Percentiles rank a stretch among this genome's conserved stretches.
phyloP scores from a whole-genome alignment of 2,113 vertebrate genomes.

The Amia ocellicauda region DNA sequence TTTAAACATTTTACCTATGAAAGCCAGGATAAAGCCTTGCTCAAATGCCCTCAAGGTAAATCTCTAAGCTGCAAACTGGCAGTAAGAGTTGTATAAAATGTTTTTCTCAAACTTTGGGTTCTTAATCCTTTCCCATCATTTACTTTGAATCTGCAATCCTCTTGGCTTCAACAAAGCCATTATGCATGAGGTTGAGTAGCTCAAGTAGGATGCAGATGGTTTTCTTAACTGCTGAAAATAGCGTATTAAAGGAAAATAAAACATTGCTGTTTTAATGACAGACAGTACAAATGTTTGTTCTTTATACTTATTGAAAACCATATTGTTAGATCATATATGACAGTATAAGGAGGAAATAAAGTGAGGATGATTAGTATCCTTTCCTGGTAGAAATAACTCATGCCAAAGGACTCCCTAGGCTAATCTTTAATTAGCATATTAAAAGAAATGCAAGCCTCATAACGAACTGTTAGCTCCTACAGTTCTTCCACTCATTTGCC shows the following conservation, averaged over 20 bases:
- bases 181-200: not conserved
- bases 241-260: too few species aligned
- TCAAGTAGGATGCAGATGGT: constrained; percentile 4
- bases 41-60: not conserved
- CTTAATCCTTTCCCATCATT: constrained; percentile 10
- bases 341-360: constrained; percentile 27
- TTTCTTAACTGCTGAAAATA: not conserved
- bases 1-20: not conserved
- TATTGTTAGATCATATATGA: constrained; percentile 1
- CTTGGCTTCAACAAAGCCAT: constrained; percentile 4
- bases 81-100: not conserved
- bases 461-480: constrained; percentile 50
- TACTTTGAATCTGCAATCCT: not conserved
- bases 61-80: constrained; percentile 2
- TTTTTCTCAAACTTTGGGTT: not conserved
- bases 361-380: constrained; percentile 38
- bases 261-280: too few species aligned
- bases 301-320: too few species aligned
- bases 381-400: constrained; percentile 39
- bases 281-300: too few species aligned
- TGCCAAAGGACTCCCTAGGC: constrained; percentile 47
- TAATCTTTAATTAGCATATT: constrained; percentile 67
- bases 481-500: constrained; percentile 33
- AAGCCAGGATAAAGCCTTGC: not conserved
- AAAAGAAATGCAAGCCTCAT: constrained; percentile 52